Percentiles rank a stretch among this genome's conserved stretches.
phyloP scores from a whole-genome alignment of 2,113 vertebrate species.

The Platysteira castanea region DNA sequence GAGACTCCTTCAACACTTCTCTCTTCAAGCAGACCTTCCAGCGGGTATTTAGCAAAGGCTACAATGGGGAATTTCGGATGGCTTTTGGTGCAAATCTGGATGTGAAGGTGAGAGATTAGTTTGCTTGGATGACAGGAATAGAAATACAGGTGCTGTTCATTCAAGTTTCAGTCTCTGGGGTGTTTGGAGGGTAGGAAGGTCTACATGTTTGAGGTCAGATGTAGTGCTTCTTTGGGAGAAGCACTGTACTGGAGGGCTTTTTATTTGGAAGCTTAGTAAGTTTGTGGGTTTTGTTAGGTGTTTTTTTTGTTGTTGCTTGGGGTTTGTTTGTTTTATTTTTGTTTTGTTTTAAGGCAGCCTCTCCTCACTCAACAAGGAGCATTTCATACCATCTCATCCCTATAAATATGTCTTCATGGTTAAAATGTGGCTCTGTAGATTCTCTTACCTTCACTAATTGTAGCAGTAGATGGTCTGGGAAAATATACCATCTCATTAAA shows the following conservation, averaged over 20 bases:
- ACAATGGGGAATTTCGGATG: constrained; percentile 91
- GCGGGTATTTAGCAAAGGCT: constrained; percentile 91
- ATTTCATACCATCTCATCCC: neutral
- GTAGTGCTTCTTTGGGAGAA: neutral
- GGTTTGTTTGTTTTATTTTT: neutral
- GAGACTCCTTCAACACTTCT: constrained; percentile 97
- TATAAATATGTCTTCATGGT: neutral
- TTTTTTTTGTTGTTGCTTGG: neutral
- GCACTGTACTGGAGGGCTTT: neutral
- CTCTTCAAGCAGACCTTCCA: constrained; percentile 99
- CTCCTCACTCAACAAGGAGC: neutral
- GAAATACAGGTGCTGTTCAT: neutral
- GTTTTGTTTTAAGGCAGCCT: neutral
- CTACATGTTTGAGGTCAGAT: neutral
- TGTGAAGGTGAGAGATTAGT: constrained; percentile 81
- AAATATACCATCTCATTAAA: neutral
- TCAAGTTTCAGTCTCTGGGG: neutral
- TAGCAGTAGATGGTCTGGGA: neutral
- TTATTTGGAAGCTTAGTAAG: neutral
- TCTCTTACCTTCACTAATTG: neutral
- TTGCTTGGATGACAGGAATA: neutral
- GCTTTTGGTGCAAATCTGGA: constrained; percentile 93
- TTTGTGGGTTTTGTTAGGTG: neutral
- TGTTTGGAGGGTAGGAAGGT: neutral
- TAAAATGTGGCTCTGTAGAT: neutral